Base-by-base conservation (phyloP, 1,140 invertebrate species). In the Trichomalopsis sarcophagae region DNA sequence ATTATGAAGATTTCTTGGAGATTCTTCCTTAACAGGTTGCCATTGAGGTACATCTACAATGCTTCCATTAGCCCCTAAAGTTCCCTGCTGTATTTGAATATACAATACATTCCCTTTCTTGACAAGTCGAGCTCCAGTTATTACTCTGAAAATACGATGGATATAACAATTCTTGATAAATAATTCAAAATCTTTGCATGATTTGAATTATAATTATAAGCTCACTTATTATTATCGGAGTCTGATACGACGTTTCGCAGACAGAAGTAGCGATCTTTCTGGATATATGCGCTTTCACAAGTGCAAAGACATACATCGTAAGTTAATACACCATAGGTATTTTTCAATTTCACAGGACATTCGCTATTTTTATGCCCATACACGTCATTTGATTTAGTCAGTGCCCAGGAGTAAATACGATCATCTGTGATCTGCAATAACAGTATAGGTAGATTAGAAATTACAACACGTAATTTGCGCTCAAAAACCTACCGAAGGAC, bases 51-150 rank as follows among this genome's bases (percentile, higher is more conserved):
- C 9, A 27, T 30, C 27, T 13, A 23, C 11, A 13, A 71, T 71
- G 4, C n/a, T 71, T 13, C n/a, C 69, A 27, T 71, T 71, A 13
- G 23, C 27, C 27, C 27, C 69, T 30, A 71, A 71, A 23, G 21
- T 71, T 27, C 69, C 69, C 27, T 71, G 69, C 13, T 71, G 69
- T 23, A 71, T 71, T 71, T 71, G 23, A 27, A 71, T 71, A 30
- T 71, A 71, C 1, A 71, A 71, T 2, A 71, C 69, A 30, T 71
- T 23, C 2, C 13, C 13, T 13, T 30, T 23, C 69, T 71, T 71
- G 6, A 30, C 27, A 13, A 71, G 9, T 27, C 69, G 69, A 30
- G n/a, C 69, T 23, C 69, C 69, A 30, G 69, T 71, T 30, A 71
- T 27, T 13, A 71, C 69, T 30, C 69, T 71, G 69, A 13, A 71